Conservation (phyloP, 2,113 vertebrate genomes). For the Silurus asotus region DNA sequence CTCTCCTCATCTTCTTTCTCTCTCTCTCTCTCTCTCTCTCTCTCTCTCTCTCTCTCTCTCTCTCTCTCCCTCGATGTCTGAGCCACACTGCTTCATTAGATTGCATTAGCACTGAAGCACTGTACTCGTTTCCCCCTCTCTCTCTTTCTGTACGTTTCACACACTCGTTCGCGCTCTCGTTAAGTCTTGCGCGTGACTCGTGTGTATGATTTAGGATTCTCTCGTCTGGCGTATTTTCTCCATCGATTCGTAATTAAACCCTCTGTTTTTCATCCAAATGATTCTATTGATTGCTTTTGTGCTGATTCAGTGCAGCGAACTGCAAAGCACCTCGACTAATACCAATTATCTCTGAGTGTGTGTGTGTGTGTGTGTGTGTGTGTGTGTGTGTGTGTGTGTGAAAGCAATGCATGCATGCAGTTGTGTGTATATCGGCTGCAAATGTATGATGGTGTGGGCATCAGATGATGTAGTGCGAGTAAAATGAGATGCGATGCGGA, state of each 20-base stretch:
- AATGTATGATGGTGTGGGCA: neutral
- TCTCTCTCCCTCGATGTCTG: slow-evolving; percentile 11
- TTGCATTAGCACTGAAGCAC: slow-evolving; percentile 53
- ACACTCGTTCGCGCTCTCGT: neutral
- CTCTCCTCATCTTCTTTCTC: neutral
- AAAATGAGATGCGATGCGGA: neutral
- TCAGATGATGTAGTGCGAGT: neutral
- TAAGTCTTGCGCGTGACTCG: neutral
- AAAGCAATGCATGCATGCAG: neutral
- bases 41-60: slow-evolving; percentile 11
- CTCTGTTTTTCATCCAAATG: slow-evolving; percentile 62
- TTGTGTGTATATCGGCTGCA: neutral
- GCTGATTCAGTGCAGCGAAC: slow-evolving; percentile 56
- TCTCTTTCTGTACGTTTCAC: neutral
- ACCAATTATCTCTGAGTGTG: slow-evolving; percentile 36
- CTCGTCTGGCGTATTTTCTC: slow-evolving; percentile 58
- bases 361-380: neutral
- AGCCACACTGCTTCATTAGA: slow-evolving; percentile 48
- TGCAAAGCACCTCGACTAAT: slow-evolving; percentile 37
- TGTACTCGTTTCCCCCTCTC: neutral
- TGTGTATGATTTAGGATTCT: slow-evolving; percentile 37
- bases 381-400: slow-evolving; percentile 14
- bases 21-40: slow-evolving; percentile 22
- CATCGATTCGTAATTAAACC: slow-evolving; percentile 63
- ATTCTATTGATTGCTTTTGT: slow-evolving; percentile 52